Conservation (phyloP, 2,888 invertebrate genomes). For the Melanophora roralis region DNA sequence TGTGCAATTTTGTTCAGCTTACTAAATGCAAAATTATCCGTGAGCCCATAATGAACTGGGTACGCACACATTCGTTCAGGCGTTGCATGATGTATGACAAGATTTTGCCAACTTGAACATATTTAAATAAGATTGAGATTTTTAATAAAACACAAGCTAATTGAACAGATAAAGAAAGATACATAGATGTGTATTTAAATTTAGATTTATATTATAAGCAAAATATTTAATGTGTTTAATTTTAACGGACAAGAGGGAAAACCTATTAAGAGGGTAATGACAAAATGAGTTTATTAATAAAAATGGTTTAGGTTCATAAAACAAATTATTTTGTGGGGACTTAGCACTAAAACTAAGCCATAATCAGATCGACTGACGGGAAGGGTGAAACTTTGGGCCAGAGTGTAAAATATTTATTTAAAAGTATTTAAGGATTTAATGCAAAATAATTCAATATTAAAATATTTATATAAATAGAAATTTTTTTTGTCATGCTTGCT, state of each 20-base stretch:
- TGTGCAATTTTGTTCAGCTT: constrained; percentile 53
- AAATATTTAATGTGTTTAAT: neutral
- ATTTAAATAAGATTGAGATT: constrained; percentile 49
- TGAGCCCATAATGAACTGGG: constrained; percentile 75
- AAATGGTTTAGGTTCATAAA: no score
- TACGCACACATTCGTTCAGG: constrained; percentile 74
- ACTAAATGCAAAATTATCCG: constrained; percentile 65
- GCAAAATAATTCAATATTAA: neutral
- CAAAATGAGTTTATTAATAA: no score
- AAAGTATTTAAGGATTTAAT: no score
- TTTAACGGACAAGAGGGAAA: neutral
- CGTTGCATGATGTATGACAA: constrained; percentile 73
- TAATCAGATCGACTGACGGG: no score
- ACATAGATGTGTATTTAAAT: constrained; percentile 18
- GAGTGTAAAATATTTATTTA: no score
- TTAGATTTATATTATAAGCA: constrained; percentile 22
- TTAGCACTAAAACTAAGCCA: no score
- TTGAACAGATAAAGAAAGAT: no score
- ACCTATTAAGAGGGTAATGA: neutral
- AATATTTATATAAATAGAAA: no score
- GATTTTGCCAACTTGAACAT: constrained; percentile 62
- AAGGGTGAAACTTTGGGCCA: no score
- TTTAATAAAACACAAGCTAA: no score
- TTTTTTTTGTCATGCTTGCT: no score
- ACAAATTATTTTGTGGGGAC: no score